Base-by-base conservation (phyloP, 2,888 invertebrate species). In the Petrophora chlorosata region DNA sequence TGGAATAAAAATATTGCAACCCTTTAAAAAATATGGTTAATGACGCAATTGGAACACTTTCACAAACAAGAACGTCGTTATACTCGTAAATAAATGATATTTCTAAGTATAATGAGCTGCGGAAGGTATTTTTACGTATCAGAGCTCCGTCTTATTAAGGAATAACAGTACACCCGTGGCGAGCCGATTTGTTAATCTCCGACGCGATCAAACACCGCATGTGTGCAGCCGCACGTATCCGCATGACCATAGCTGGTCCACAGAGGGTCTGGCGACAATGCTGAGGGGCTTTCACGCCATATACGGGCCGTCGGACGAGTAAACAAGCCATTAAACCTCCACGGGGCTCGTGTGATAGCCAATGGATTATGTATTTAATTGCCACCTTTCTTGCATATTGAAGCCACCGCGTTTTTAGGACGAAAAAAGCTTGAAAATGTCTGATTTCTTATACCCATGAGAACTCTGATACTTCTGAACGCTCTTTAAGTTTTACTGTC, bases 261-360 rank as follows among this genome's bases (percentile, higher is more conserved):
- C 58, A 68, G 73, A 71, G 77, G 79, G 73, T 67, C 76, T 72
- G 79, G 79, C 82, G 82, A 89, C 88, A 88, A 84, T 84, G 76
- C 79, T 69, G 81, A 76, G 75, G 70, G 75, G 85, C 90, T 90
- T 90, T 90, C 90, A 85, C 90, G 56, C 90, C 90, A 63, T 89
- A 86, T 88, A 89, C 70, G 86, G 89, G 63, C 48, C 56, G 63
- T 58, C 68, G 67, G 71, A 72, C 70, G 74, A 79, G 82, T 82
- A 84, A 85, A 85, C 85, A 82, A 77, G 78, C 85, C 76, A 78
- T 80, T 85, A 84, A 76, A 75, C 82, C 73, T 63, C 68, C 73
- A 74, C 73, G 67, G 76, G 73, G 65, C 71, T 66, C 64, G 63
- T 70, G 73, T 79, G 82, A 81, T 83, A 77, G 76, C 70, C 76